A percentile compares a stretch with the other conserved stretches of the same genome.
phyloP scores from a whole-genome alignment of 2,888 invertebrate genomes.

The Mystacides longicornis region DNA sequence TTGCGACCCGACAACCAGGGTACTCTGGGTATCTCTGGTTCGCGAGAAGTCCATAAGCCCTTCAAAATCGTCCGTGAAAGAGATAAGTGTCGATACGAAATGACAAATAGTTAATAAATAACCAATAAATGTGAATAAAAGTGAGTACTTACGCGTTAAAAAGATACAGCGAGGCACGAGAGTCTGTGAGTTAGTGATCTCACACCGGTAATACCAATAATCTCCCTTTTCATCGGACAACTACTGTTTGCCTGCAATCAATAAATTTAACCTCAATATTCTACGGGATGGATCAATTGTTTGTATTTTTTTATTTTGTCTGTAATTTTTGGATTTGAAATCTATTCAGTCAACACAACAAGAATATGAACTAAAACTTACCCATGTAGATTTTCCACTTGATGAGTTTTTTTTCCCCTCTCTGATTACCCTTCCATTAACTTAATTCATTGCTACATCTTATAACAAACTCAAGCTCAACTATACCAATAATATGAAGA shows the following conservation, averaged over 20 bases:
- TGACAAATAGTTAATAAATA: background rate
- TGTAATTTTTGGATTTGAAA: too few relatives aligned
- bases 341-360: too few relatives aligned
- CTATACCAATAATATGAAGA: too few relatives aligned
- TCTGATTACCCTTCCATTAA: too few relatives aligned
- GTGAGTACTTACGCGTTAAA: constrained; percentile 6
- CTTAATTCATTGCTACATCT: too few relatives aligned
- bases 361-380: too few relatives aligned
- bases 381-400: too few relatives aligned
- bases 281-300: too few relatives aligned
- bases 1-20: constrained; percentile 48
- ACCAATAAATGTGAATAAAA: background rate
- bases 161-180: constrained; percentile 10
- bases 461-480: too few relatives aligned
- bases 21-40: constrained; percentile 44
- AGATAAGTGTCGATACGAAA: constrained; percentile 5
- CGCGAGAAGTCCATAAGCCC: constrained; percentile 25
- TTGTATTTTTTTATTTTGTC: too few relatives aligned
- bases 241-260: constrained; percentile 1
- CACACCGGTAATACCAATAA: background rate
- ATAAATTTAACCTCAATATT: too few relatives aligned
- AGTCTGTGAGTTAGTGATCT: constrained; percentile 9
- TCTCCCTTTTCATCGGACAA: background rate
- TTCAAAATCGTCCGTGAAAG: constrained; percentile 10
- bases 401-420: too few relatives aligned